phyloP scores from a whole-genome alignment of 2,113 vertebrate species.

The Oostethus manadensis region DNA sequence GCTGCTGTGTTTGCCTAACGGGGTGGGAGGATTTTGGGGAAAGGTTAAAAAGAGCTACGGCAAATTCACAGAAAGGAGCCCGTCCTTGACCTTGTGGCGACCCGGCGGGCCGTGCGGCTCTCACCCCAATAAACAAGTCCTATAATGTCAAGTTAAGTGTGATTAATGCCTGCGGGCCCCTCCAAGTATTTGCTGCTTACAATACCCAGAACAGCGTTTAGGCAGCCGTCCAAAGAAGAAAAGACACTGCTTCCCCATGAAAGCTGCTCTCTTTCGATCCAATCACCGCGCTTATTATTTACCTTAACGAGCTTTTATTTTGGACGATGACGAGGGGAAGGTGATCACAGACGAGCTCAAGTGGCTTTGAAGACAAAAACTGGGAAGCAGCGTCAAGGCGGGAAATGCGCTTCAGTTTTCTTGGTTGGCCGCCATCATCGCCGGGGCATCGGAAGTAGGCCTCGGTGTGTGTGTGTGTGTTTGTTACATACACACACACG shows the following conservation, averaged over 20 bases:
- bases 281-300: too few relatives aligned
- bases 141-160: neutral
- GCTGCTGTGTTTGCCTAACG: neutral
- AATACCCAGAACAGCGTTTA: conserved; percentile 12
- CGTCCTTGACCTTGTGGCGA: neutral
- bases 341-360: conserved; percentile 71
- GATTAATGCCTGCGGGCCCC: neutral
- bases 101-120: neutral
- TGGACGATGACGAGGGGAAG: conserved; percentile 53
- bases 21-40: neutral
- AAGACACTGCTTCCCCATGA: too few relatives aligned
- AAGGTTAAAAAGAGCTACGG: neutral
- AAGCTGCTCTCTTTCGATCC: too few relatives aligned
- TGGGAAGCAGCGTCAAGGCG: conserved; percentile 32
- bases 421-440: conserved; percentile 33
- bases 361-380: conserved; percentile 68
- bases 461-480: neutral
- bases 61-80: neutral
- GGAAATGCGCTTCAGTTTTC: conserved; percentile 23
- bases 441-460: conserved; percentile 12
- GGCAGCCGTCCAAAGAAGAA: conserved; percentile 12
- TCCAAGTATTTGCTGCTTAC: neutral
- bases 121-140: conserved; percentile 3
- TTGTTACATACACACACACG: too few relatives aligned
- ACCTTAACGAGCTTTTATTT: conserved; percentile 8